Conservation (phyloP, 2,113 vertebrate genomes). For the Siniperca knerii region DNA sequence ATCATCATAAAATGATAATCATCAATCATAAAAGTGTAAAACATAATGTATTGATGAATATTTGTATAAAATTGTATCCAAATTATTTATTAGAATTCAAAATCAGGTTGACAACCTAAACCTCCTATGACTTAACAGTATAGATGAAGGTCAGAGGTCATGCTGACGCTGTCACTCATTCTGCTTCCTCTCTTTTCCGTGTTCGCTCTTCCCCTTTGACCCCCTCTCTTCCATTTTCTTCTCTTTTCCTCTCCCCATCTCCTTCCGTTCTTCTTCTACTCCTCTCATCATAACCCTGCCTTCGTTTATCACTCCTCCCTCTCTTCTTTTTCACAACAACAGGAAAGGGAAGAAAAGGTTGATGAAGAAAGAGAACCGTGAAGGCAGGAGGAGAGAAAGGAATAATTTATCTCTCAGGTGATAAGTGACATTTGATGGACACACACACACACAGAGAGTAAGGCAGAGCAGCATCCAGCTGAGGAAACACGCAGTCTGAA, state of each 20-base stretch:
- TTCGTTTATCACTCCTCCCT: not conserved
- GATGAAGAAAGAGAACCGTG: conserved; percentile 31
- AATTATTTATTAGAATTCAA: not conserved
- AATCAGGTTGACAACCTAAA: not conserved
- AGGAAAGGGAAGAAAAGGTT: conserved; percentile 5
- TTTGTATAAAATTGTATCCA: not conserved
- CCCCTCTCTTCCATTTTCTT: not conserved
- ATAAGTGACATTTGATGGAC: conserved; percentile 71
- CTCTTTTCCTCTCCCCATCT: not conserved
- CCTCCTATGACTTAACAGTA: not conserved
- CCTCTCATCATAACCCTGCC: not conserved
- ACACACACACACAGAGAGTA: conserved; percentile 15
- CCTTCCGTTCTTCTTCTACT: not conserved
- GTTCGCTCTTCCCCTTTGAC: not conserved
- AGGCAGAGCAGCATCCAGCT: conserved; percentile 41
- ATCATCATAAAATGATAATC: not conserved
- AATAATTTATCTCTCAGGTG: conserved; percentile 61
- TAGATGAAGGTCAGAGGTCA: conserved; percentile 35
- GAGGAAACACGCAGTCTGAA: conserved; percentile 62
- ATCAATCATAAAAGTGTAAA: no score
- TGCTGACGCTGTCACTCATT: not conserved
- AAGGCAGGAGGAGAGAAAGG: conserved; percentile 29
- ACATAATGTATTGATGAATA: not conserved
- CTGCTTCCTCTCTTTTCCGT: conserved; percentile 5
- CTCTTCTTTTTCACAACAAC: not conserved